These are phyloP conservation scores for Lamellibrachia columna DNA, from an alignment of 2,888 invertebrate genomes.

Conservation along the genomic window DNA sequence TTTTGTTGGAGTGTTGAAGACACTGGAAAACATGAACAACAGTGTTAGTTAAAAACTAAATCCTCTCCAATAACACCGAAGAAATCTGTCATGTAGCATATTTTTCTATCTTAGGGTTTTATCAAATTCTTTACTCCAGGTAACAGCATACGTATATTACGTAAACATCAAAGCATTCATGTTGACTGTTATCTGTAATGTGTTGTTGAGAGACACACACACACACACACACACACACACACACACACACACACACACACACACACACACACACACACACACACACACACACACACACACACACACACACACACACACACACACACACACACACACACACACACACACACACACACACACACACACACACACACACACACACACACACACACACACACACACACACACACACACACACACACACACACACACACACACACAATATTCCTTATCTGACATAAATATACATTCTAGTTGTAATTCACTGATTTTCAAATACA, in stretches of 20 bases:
- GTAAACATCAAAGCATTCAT: too few species aligned
- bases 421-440: not conserved
- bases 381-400: slow-evolving; percentile 27
- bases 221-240: not conserved
- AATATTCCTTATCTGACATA: not conserved
- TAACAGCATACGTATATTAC: not conserved
- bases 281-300: slow-evolving; percentile 27
- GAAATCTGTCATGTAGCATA: too few species aligned
- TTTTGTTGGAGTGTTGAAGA: too few species aligned
- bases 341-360: not conserved
- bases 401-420: slow-evolving; percentile 27
- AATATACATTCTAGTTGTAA: not conserved
- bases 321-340: not conserved
- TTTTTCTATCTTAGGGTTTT: too few species aligned
- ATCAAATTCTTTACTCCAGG: too few species aligned
- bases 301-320: slow-evolving; percentile 2
- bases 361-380: slow-evolving; percentile 27
- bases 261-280: slow-evolving; percentile 27
- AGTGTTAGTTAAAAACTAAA: too few species aligned
- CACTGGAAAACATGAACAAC: too few species aligned
- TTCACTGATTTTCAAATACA: not conserved
- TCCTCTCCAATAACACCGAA: too few species aligned
- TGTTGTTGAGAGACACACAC: not conserved
- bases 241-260: slow-evolving; percentile 25
- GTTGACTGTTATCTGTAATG: too few species aligned